These are phyloP conservation scores for Plestiodon gilberti DNA, from an alignment of 2,113 vertebrate genomes.

Conservation along the genomic window DNA sequence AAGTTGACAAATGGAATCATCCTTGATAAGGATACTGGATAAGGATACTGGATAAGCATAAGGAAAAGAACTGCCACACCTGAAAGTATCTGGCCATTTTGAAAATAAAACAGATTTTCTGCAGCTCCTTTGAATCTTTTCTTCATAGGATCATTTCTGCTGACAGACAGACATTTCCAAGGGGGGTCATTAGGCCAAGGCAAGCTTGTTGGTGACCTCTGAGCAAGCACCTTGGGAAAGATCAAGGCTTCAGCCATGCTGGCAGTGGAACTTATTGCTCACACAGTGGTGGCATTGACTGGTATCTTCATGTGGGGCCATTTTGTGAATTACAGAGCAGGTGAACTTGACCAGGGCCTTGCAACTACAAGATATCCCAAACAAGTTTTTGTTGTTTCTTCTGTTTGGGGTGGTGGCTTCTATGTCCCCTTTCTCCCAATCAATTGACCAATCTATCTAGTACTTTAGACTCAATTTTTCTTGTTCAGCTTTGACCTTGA, in stretches of 20 bases:
- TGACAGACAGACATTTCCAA: neutral
- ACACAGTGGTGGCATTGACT: neutral
- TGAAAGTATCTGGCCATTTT: neutral
- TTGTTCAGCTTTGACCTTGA: slow-evolving; percentile 53
- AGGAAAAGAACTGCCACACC: neutral
- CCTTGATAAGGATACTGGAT: no score
- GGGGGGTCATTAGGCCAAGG: neutral
- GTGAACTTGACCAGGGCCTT: neutral
- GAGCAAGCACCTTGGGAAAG: neutral
- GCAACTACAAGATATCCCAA: neutral
- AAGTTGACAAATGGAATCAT: neutral
- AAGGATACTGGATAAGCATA: no score
- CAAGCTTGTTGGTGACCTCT: neutral
- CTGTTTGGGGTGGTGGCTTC: neutral
- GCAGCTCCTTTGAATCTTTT: neutral
- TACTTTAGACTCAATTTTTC: slow-evolving; percentile 46
- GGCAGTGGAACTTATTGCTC: neutral
- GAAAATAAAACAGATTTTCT: neutral
- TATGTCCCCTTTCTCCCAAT: slow-evolving; percentile 1
- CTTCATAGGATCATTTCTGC: neutral
- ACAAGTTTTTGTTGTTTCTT: neutral
- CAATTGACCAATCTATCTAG: neutral
- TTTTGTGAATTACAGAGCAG: neutral
- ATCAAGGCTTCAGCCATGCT: neutral
- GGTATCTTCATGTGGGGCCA: no score